phyloP scores from a whole-genome alignment of 2,888 invertebrate species.

The Drosophila demipolita region DNA sequence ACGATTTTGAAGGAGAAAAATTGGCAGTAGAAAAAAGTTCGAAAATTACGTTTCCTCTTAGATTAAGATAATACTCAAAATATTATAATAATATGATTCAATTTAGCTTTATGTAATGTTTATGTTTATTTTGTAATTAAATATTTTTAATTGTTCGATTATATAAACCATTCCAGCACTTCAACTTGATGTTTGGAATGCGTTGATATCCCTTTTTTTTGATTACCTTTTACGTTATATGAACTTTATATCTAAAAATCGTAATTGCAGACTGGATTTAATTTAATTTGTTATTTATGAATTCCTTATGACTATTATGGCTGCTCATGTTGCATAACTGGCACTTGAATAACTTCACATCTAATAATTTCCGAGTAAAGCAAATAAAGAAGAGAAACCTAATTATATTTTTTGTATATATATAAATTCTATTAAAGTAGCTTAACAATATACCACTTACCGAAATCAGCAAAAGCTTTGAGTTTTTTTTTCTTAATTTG shows the following conservation, averaged over 20 bases:
- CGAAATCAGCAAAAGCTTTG: constrained; percentile 31
- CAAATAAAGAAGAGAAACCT: not conserved
- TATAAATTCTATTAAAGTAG: constrained; percentile 40
- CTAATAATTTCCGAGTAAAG: constrained; percentile 26
- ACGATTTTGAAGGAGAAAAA: not conserved
- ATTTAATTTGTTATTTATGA: not conserved
- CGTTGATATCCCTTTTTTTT: not conserved
- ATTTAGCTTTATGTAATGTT: not conserved
- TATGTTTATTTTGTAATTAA: not conserved
- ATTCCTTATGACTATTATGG: not conserved
- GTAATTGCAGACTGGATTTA: not conserved
- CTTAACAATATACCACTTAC: constrained; percentile 4
- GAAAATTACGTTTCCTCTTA: not conserved
- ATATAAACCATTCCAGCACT: too few species aligned
- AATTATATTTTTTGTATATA: constrained; percentile 38
- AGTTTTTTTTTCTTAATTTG: constrained; percentile 45
- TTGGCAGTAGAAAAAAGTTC: not conserved
- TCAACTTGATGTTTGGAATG: too few species aligned
- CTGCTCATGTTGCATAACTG: constrained; percentile 44
- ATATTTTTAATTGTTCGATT: not conserved
- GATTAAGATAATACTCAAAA: not conserved
- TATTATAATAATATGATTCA: not conserved
- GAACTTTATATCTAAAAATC: not conserved
- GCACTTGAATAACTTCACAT: constrained; percentile 22
- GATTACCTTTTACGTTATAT: not conserved